Conservation (phyloP, 2,888 invertebrate genomes). For the Serripes groenlandicus region DNA sequence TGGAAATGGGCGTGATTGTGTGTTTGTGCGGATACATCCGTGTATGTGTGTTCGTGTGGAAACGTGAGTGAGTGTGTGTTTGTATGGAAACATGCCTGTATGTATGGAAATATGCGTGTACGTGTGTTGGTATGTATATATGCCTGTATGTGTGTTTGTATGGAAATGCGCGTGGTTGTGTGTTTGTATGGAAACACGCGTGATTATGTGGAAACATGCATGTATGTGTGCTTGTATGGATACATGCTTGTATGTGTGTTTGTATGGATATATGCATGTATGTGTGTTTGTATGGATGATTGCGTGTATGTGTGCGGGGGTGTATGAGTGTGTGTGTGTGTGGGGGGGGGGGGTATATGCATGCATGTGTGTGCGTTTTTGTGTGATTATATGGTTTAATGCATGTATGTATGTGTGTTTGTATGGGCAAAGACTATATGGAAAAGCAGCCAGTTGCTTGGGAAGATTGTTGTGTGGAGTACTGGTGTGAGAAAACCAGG, state of each 20-base stretch:
- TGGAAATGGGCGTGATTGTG: too few relatives aligned
- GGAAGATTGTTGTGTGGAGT: not conserved
- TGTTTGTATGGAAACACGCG: constrained; percentile 40
- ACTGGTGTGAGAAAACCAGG: not conserved
- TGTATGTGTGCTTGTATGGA: constrained; percentile 41
- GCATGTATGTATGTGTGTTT: constrained; percentile 32
- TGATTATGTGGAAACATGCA: constrained; percentile 35
- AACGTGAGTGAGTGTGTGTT: too few relatives aligned
- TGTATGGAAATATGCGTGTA: too few relatives aligned
- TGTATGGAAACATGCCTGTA: too few relatives aligned
- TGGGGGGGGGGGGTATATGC: constrained; percentile 8
- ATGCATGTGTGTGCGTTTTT: too few relatives aligned
- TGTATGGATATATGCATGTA: constrained; percentile 44
- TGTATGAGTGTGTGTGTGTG: constrained; percentile 43
- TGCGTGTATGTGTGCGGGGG: constrained; percentile 35
- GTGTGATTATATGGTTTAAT: too few relatives aligned
- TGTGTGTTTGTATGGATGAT: constrained; percentile 43
- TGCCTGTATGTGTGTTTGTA: constrained; percentile 40
- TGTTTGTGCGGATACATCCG: too few relatives aligned
- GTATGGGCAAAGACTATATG: not conserved
- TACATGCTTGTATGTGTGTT: constrained; percentile 43
- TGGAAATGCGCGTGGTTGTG: constrained; percentile 37
- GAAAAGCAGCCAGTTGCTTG: not conserved
- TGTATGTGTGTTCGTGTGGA: too few relatives aligned
- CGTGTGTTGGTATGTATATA: constrained; percentile 41